Base-by-base conservation (phyloP, 2,888 invertebrate genomes). In the Entomobrya multifasciata region DNA sequence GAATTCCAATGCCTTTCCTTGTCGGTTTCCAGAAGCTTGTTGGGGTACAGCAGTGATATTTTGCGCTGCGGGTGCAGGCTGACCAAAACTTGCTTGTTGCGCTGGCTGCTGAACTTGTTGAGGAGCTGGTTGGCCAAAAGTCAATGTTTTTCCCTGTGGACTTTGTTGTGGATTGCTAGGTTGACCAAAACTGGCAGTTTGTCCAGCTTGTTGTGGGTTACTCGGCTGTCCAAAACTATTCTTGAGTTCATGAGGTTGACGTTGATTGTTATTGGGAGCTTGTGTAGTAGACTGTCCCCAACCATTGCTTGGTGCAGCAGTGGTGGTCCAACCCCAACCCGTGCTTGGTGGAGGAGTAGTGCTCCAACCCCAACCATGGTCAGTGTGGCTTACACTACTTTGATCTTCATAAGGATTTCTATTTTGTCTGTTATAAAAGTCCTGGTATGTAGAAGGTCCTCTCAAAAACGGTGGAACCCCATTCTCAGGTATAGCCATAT, bases 201-300 rank as follows among this genome's bases (percentile, higher is more conserved):
- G 76, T 25, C 47, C 65, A 13, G 55, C 77, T 77, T n/a, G 76
- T 8, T 65, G 76, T 25, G 57, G 72, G 27, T 78, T 67, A 47
- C 85, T 85, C 5, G 85, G 85, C 49, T 85, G 85, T 47, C 85
- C 85, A 78, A 85, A 85, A 41, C 78, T 84, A n/a, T 65, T 25
- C 20, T 77, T 78, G 3, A 85, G 72, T 4, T 85, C 77, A 27
- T 84, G 84, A 0, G 67, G 55, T 22, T 84, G 65, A 25, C 84
- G 84, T n/a, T 49, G 82, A 52, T 36, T 36, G 20, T 17, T 36
- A 41, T 65, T 36, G 2, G 65, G n/a, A 4, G 65, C 36, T n/a
- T 30, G 65, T 10, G 72, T n/a, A 44, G 36, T 72, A 22, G 55
- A 25, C 77, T 15, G 27, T 4, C 76, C 78, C 76, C 77, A 77